These are phyloP conservation scores for Hyposmocoma kahamanoa DNA, from an alignment of 1,140 invertebrate species.

Conservation along the genomic window DNA sequence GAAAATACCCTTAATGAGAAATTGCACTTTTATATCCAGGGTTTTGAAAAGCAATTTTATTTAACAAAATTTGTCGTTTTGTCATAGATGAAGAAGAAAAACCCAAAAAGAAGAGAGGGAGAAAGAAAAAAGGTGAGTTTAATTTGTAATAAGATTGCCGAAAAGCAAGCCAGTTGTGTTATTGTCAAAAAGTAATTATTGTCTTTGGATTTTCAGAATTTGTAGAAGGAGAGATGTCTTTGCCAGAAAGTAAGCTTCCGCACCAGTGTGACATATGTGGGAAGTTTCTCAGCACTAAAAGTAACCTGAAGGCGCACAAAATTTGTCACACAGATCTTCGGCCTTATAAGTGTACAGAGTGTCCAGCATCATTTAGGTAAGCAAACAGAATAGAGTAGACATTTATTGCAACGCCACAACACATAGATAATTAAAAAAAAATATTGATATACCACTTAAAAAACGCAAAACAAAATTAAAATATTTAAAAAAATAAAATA, in stretches of 20 bases:
- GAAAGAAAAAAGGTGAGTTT: slow-evolving; percentile 44
- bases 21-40: too few species aligned
- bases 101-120: slow-evolving; percentile 43
- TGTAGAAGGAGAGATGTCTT: slow-evolving; percentile 12
- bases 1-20: too few species aligned
- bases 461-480: too few species aligned
- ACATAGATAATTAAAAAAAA: too few species aligned
- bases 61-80: slow-evolving; percentile 13
- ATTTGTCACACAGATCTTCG: slow-evolving; percentile 52
- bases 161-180: not conserved
- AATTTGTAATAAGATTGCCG: too few species aligned
- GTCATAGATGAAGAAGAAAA: slow-evolving; percentile 22
- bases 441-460: too few species aligned
- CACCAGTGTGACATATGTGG: slow-evolving; percentile 60
- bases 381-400: too few species aligned
- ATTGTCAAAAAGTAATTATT: too few species aligned
- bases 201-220: slow-evolving; percentile 14
- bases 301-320: slow-evolving; percentile 59
- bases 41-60: too few species aligned
- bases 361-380: slow-evolving; percentile 53
- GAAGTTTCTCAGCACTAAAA: slow-evolving; percentile 56
- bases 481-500: too few species aligned
- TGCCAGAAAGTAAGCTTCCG: slow-evolving; percentile 42
- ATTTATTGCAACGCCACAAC: too few species aligned
- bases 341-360: slow-evolving; percentile 46